phyloP scores from a whole-genome alignment of 2,113 vertebrate genomes.

The Ranitomeya variabilis region DNA sequence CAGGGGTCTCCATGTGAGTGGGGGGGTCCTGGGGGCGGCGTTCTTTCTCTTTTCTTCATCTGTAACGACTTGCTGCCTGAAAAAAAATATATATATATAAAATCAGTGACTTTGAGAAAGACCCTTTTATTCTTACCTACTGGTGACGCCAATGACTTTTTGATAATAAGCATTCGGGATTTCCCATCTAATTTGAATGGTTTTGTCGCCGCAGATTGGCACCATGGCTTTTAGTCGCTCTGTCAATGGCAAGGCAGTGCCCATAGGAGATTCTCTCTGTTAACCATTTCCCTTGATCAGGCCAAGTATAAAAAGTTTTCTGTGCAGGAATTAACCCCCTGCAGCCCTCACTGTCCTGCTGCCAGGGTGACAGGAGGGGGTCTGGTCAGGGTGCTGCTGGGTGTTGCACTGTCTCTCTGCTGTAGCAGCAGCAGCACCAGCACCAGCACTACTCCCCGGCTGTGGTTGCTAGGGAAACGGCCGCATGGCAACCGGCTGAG shows the following conservation, averaged over 20 bases:
- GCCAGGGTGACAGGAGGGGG: background rate
- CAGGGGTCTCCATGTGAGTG: background rate
- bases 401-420: constrained; percentile 71
- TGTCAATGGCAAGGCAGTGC: background rate
- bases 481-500: constrained; percentile 97
- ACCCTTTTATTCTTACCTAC: no score
- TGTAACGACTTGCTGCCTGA: no score
- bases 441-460: constrained; percentile 75
- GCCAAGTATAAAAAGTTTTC: background rate
- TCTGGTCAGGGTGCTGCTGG: constrained; percentile 61
- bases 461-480: constrained; percentile 96
- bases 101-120: no score
- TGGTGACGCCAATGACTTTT: no score
- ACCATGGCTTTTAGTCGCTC: background rate
- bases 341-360: background rate
- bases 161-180: background rate
- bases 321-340: background rate
- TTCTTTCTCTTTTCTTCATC: background rate
- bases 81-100: no score
- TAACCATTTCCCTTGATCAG: background rate
- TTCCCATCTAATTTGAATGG: background rate
- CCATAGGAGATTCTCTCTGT: background rate
- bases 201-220: no score
- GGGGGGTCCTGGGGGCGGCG: background rate
- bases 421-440: constrained; percentile 73